Evolutionary conservation across 2,888 invertebrate genomes (phyloP).

Genomic region (Bedellia somnulentella): DNA sequence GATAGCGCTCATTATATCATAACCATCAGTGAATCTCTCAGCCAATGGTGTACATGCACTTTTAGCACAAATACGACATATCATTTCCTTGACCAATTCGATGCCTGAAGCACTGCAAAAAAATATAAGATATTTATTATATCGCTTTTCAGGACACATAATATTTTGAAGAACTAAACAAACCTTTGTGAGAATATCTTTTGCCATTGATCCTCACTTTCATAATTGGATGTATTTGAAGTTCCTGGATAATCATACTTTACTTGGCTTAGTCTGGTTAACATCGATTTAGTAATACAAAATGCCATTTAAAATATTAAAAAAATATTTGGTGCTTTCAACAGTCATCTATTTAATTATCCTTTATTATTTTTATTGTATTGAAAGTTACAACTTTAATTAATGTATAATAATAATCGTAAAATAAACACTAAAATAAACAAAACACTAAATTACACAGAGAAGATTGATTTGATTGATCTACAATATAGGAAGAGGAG

Average conservation of each 20-base stretch:
- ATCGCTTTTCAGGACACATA: too few relatives aligned
- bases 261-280: slow-evolving; percentile 29
- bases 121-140: too few relatives aligned
- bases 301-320: slow-evolving; percentile 41
- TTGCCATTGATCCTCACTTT: slow-evolving; percentile 35
- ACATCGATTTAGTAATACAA: slow-evolving; percentile 40
- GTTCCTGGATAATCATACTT: slow-evolving; percentile 1
- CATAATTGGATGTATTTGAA: slow-evolving; percentile 15
- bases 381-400: too few relatives aligned
- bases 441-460: too few relatives aligned
- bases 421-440: too few relatives aligned
- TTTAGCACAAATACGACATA: slow-evolving; percentile 43
- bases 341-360: too few relatives aligned
- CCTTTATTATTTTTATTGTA: too few relatives aligned
- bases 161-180: neutral
- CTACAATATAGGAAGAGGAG: too few relatives aligned
- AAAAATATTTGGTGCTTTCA: too few relatives aligned
- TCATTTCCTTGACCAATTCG: slow-evolving; percentile 29
- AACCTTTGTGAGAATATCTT: slow-evolving; percentile 26
- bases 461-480: too few relatives aligned
- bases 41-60: slow-evolving; percentile 34
- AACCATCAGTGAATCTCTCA: slow-evolving; percentile 29
- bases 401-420: too few relatives aligned
- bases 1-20: slow-evolving; percentile 36
- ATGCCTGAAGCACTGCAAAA: slow-evolving; percentile 22